phyloP scores from a whole-genome alignment of 2,113 vertebrate genomes.

The Pituophis catenifer region DNA sequence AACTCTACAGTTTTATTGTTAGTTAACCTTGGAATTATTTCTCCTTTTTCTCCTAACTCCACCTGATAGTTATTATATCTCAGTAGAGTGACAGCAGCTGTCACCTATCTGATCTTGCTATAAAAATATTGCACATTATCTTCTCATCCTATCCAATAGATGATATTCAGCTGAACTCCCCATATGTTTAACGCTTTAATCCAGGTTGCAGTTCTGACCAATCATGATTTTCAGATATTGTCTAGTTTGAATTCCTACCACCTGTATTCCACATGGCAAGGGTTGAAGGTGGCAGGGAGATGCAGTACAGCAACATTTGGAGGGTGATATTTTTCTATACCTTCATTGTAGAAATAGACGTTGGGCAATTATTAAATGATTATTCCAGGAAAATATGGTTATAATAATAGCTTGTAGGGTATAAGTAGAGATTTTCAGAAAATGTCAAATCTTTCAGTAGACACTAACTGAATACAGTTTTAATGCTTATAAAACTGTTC shows the following conservation, averaged over 20 bases:
- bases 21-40: neutral
- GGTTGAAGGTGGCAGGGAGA: neutral
- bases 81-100: neutral
- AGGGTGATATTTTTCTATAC: neutral
- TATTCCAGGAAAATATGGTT: neutral
- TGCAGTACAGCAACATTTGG: neutral
- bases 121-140: neutral
- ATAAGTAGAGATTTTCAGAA: neutral
- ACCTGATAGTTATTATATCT: neutral
- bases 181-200: neutral
- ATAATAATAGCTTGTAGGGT: neutral
- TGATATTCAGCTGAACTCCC: neutral
- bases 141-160: neutral
- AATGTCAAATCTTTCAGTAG: conserved; percentile 46
- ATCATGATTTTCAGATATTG: neutral
- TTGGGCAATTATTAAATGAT: neutral
- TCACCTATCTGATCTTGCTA: neutral
- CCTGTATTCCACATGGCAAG: neutral
- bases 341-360: neutral
- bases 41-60: neutral
- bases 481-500: conserved; percentile 59
- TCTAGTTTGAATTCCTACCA: neutral
- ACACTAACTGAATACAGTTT: conserved; percentile 59
- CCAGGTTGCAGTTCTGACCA: neutral
- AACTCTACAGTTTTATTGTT: neutral